Percentiles rank a stretch among this genome's conserved stretches.
Evolutionary conservation across 2,888 invertebrate species (phyloP).

Genomic region (Cephus runcator): DNA sequence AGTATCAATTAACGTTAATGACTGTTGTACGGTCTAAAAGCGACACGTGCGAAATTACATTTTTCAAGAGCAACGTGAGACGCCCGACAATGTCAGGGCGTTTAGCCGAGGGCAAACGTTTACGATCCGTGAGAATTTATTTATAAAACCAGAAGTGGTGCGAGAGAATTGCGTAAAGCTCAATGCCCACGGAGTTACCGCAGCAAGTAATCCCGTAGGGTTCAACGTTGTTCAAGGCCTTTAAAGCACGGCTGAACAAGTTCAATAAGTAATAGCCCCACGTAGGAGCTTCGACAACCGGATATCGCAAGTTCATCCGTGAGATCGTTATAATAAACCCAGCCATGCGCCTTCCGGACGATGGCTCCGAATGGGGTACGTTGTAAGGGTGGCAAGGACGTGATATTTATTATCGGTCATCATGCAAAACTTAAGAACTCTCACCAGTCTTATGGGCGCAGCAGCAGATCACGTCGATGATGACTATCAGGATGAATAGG

Average conservation of each 20-base stretch:
- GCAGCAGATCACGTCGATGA: conserved; percentile 86
- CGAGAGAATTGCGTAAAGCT: background rate
- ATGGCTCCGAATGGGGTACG: background rate
- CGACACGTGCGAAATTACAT: background rate
- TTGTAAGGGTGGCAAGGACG: background rate
- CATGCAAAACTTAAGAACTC: background rate
- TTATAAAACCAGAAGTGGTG: background rate
- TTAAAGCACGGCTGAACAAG: background rate
- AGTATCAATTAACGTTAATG: background rate
- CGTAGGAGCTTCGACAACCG: background rate
- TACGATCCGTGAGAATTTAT: background rate
- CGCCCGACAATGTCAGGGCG: background rate
- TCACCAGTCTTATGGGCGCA: conserved; percentile 71
- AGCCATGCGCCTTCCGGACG: background rate
- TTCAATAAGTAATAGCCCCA: background rate
- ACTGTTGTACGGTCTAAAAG: background rate
- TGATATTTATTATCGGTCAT: background rate
- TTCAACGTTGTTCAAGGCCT: no score
- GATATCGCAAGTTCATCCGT: background rate
- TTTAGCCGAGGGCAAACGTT: background rate
- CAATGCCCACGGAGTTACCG: background rate
- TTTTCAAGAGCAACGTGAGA: background rate
- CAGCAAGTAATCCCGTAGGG: no score
- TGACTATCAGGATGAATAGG: conserved; percentile 77
- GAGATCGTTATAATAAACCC: background rate